A percentile compares a stretch with the other conserved stretches of the same genome.
Conservation (phyloP, 2,888 invertebrate species). For the Macrosoma leucophasiata region DNA sequence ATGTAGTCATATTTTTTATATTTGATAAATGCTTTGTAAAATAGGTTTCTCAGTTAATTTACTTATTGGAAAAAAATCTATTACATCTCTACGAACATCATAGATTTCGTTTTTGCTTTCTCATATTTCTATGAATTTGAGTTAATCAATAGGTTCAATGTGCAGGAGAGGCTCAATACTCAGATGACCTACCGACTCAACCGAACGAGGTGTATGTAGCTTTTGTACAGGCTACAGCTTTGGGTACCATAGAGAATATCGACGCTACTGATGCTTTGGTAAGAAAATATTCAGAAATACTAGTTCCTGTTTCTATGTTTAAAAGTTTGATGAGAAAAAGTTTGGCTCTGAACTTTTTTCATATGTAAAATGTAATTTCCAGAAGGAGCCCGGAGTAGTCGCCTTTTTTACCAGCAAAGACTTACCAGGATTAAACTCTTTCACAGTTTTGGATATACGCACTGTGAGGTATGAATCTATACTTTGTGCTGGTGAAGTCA, state of each 20-base stretch:
- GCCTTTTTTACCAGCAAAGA: conserved; percentile 76
- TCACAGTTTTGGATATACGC: conserved; percentile 44
- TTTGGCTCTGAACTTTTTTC: background rate
- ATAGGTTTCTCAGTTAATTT: conserved; percentile 2
- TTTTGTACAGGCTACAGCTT: conserved; percentile 76
- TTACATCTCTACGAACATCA: no score
- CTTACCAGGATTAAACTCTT: conserved; percentile 77
- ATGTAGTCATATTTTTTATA: no score
- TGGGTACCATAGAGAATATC: conserved; percentile 72
- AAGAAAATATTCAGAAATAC: conserved; percentile 26
- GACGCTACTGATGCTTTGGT: conserved; percentile 79
- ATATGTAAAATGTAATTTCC: conserved; percentile 23
- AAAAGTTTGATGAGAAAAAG: conserved; percentile 60
- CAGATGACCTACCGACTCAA: conserved; percentile 76
- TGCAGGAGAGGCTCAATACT: conserved; percentile 80
- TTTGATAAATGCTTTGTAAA: no score
- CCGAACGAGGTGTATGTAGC: conserved; percentile 79
- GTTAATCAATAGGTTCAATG: conserved; percentile 64
- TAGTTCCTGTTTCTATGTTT: conserved; percentile 25
- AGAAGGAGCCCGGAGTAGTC: conserved; percentile 77
- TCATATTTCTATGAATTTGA: no score
- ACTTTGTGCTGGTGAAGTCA: conserved; percentile 56
- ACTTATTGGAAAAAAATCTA: background rate
- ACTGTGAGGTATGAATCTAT: conserved; percentile 24
- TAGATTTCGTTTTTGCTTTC: no score